These are phyloP conservation scores for Pantelozetes paolii DNA, from an alignment of 2,888 invertebrate species.

Conservation along the genomic window DNA sequence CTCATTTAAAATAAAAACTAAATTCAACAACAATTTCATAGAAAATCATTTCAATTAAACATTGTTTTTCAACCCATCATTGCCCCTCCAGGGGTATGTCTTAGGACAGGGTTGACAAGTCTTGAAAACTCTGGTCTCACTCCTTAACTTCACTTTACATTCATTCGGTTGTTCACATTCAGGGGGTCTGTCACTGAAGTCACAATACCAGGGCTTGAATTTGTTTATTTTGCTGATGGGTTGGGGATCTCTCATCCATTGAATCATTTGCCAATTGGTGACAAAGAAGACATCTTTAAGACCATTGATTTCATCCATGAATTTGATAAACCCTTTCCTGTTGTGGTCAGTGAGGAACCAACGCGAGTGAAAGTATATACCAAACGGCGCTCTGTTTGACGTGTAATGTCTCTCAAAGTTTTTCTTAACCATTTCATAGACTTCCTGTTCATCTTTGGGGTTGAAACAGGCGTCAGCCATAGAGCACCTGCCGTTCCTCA, in stretches of 20 bases:
- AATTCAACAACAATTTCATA: no score
- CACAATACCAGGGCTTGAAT: slow-evolving; percentile 85
- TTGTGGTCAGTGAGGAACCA: slow-evolving; percentile 94
- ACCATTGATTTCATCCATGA: slow-evolving; percentile 63
- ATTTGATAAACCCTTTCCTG: slow-evolving; percentile 87
- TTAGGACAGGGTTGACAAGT: slow-evolving; percentile 85
- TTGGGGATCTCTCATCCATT: slow-evolving; percentile 90
- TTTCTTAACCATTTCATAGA: slow-evolving; percentile 87
- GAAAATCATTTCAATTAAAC: no score
- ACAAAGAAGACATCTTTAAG: slow-evolving; percentile 77
- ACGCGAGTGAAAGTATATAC: slow-evolving; percentile 86
- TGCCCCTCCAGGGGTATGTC: slow-evolving; percentile 88
- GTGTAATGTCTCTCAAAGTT: slow-evolving; percentile 92
- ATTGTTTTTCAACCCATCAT: no score
- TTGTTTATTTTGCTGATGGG: slow-evolving; percentile 73
- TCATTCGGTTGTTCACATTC: slow-evolving; percentile 87
- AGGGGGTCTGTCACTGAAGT: slow-evolving; percentile 73
- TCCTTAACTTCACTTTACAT: slow-evolving; percentile 77
- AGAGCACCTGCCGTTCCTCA: slow-evolving; percentile 79
- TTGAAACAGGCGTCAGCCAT: slow-evolving; percentile 94
- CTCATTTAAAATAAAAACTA: no score
- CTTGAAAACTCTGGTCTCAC: slow-evolving; percentile 71
- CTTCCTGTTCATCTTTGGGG: slow-evolving; percentile 78
- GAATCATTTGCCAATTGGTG: slow-evolving; percentile 87
- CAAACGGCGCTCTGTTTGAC: slow-evolving; percentile 86